Evolutionary conservation across 2,888 invertebrate species (phyloP).

Genomic region (Allacma fusca): DNA sequence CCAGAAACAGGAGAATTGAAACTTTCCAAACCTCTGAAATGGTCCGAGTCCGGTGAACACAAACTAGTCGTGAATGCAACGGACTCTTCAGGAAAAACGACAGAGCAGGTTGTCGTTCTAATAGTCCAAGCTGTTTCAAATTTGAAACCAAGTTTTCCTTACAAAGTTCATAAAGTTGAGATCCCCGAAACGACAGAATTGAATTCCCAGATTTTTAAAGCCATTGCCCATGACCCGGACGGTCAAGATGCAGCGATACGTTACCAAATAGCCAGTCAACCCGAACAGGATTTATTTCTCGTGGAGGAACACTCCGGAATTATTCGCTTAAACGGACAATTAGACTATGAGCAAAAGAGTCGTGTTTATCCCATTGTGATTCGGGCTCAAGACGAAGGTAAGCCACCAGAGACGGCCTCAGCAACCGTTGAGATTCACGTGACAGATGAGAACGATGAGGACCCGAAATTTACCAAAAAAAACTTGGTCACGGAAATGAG

Average conservation of each 20-base stretch:
- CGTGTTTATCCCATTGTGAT: conserved; percentile 73
- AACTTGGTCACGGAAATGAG: conserved; percentile 62
- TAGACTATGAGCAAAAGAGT: conserved; percentile 80
- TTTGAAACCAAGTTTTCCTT: conserved; percentile 57
- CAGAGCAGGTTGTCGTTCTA: conserved; percentile 56
- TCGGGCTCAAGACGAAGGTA: conserved; percentile 76
- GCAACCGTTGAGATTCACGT: conserved; percentile 74
- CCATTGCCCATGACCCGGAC: conserved; percentile 59
- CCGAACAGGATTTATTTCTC: conserved; percentile 67
- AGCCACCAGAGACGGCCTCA: conserved; percentile 69
- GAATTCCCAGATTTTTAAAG: conserved; percentile 52
- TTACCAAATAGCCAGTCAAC: conserved; percentile 56
- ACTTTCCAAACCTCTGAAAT: conserved; percentile 70
- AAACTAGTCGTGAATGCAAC: conserved; percentile 56
- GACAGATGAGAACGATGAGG: conserved; percentile 71
- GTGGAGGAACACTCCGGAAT: conserved; percentile 72
- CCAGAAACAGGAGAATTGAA: conserved; percentile 75
- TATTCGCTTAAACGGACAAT: conserved; percentile 75
- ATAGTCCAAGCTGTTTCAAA: conserved; percentile 60
- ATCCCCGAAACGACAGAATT: conserved; percentile 53
- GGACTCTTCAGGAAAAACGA: conserved; percentile 55
- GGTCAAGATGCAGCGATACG: conserved; percentile 58
- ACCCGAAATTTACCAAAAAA: conserved; percentile 63
- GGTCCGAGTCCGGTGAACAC: conserved; percentile 59
- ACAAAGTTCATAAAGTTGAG: conserved; percentile 52